Evolutionary conservation across 2,113 vertebrate species (phyloP).

Genomic region (Sialia sialis): DNA sequence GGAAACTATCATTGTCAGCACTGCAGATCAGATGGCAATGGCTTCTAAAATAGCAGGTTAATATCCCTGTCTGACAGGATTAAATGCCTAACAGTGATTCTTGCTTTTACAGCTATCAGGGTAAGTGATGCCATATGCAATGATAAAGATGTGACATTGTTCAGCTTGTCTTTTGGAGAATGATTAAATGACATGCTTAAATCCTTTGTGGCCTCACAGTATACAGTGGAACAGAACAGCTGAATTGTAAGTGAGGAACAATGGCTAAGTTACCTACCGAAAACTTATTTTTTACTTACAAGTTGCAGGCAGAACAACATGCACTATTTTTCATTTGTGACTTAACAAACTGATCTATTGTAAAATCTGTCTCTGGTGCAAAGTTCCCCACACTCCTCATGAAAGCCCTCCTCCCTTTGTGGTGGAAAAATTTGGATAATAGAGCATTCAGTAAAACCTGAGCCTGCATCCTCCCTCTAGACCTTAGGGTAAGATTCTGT

Average conservation of each 20-base stretch:
- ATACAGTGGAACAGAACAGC: background rate
- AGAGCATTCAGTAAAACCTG: background rate
- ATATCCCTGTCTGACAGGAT: slow-evolving; percentile 62
- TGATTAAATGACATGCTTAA: slow-evolving; percentile 47
- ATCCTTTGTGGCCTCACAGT: slow-evolving; percentile 42
- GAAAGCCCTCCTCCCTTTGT: background rate
- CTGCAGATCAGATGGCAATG: slow-evolving; percentile 41
- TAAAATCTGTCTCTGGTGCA: background rate
- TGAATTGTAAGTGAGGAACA: background rate
- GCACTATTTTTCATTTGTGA: background rate
- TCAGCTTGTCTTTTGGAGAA: slow-evolving; percentile 41
- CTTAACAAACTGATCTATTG: background rate
- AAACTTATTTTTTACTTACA: background rate
- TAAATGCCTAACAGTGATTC: slow-evolving; percentile 55
- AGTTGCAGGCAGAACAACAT: background rate
- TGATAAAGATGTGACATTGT: slow-evolving; percentile 62
- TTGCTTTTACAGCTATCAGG: slow-evolving; percentile 53
- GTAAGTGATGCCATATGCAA: slow-evolving; percentile 57
- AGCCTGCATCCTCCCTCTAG: background rate
- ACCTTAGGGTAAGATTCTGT: background rate
- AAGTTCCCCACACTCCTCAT: background rate
- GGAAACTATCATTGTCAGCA: slow-evolving; percentile 22
- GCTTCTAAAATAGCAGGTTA: slow-evolving; percentile 61
- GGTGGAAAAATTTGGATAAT: background rate
- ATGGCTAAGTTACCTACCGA: background rate